Evolutionary conservation across 2,113 vertebrate genomes (phyloP), one percentile per base, ranked within the genome.

Genomic region (Xenopus laevis): DNA sequence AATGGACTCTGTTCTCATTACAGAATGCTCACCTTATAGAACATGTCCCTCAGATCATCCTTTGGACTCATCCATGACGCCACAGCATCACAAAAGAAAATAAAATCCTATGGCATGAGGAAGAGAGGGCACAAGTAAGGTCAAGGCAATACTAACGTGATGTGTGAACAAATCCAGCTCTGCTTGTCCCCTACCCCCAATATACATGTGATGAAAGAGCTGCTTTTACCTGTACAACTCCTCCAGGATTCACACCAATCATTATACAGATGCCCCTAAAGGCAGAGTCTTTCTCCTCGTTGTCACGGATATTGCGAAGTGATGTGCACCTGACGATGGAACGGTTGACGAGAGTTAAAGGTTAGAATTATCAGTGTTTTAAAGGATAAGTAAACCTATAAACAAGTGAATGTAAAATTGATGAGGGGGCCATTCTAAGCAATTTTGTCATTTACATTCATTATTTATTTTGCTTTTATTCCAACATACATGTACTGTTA

Each of bases 191-290:
- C 47, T 50, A 50, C 4, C 47, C 47, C 47, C 11, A 6, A 1
- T 4, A 27, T 50, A 50, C 9, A 50, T 27, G 47, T 50, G 47
- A 50, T 1, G 12, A 6, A 67, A 50, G 23, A 27, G 23, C 23
- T 27, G 1, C 3, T 30, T 78, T 79, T 75, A 96, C 96, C 94
- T 97, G 96, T 74, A 98, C 94, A 0, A 96, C 96, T 0, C 95
- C 96, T 10, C 93, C 94, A 0, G 95, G 95, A 79, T 97, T 98
- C 68, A 96, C 96, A 1, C 95, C 94, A 7, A 97, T 97, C 96
- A 97, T 98, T 86, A 96, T 94, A 71, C 95, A 97, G 84, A 97
- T 97, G 62, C 96, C 96, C 0, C 95, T 89, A 86, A 97, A 97
- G 27, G 95, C 95, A 0, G 95, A 97, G 79, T 97, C 96, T 82